Evolutionary conservation across 2,888 invertebrate species (phyloP), one percentile per base, ranked within the genome.

Genomic region (Epinotia nisella): DNA sequence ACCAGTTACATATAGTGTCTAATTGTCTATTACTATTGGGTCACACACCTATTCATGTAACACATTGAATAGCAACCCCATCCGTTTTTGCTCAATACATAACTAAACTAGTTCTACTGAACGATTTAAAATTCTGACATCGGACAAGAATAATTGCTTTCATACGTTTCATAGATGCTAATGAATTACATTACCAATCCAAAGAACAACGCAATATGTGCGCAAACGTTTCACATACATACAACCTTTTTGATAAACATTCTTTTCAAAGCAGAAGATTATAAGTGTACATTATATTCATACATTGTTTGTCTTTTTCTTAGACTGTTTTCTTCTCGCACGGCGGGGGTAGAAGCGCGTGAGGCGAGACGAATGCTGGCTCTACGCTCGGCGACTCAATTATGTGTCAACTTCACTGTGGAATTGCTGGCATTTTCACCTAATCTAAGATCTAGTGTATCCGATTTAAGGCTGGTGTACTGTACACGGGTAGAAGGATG

Each of bases 371-470:
- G 72, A 49, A 68, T 64, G 49, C 59, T 35, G n/a, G 56, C 51
- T 61, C 56, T 56, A 62, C 72, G 68, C 62, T 72, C 55, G 39
- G 41, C 56, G 67, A 49, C 56, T 58, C 71, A 67, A 77, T 78
- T 78, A 66, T 76, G 76, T 77, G 74, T 75, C 78, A 76, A 78
- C 77, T 77, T 73, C 41, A 41, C 55, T 39, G 58, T 64, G 72
- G 77, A 76, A 77, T 80, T 77, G 75, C 76, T 78, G 70, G 67
- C 68, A 79, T 82, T 81, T 82, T 82, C 80, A 80, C 78, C 76
- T 74, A 65, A 78, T 79, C 78, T 76, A 56, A 35, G 75, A 78
- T 75, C 56, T 59, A 74, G 49, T 56, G 55, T 74, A 79, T 41
- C 62, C 10, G n/a, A 17, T 29, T 11, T 65, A 65, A 39, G 39